Evolutionary conservation across 2,888 invertebrate genomes (phyloP).

Genomic region (Hirtodrosophila histrioides): DNA sequence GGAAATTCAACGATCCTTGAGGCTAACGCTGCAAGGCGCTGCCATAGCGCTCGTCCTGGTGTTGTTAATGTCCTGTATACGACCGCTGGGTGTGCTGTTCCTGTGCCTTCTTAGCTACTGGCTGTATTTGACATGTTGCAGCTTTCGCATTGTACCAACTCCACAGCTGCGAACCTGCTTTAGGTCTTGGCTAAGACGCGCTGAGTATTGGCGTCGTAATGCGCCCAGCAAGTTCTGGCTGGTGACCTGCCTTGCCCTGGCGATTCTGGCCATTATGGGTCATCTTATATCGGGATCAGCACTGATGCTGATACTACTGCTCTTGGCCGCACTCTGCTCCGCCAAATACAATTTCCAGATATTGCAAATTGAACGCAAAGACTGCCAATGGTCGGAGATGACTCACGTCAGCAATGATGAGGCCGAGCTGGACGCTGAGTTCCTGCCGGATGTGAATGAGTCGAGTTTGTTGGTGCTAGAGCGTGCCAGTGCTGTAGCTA

Average conservation of each 20-base stretch:
- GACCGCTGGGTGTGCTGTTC: slow-evolving; percentile 81
- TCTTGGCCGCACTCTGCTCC: slow-evolving; percentile 77
- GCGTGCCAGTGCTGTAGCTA: slow-evolving; percentile 82
- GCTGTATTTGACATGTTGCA: slow-evolving; percentile 79
- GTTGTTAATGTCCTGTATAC: slow-evolving; percentile 77
- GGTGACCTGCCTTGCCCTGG: slow-evolving; percentile 66
- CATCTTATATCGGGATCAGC: slow-evolving; percentile 81
- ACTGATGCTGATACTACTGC: slow-evolving; percentile 75
- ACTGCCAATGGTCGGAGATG: slow-evolving; percentile 73
- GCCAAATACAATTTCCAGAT: slow-evolving; percentile 82
- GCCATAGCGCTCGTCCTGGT: slow-evolving; percentile 55
- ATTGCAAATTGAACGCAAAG: slow-evolving; percentile 77
- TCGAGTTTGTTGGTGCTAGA: slow-evolving; percentile 81
- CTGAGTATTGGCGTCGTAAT: slow-evolving; percentile 67
- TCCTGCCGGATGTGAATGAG: slow-evolving; percentile 83
- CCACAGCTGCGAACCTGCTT: slow-evolving; percentile 72
- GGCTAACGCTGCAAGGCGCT: slow-evolving; percentile 60
- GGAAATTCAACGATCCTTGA: slow-evolving; percentile 61
- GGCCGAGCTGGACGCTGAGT: slow-evolving; percentile 74
- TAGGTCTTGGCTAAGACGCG: slow-evolving; percentile 52
- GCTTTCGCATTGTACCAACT: slow-evolving; percentile 77
- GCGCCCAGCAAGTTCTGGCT: slow-evolving; percentile 80
- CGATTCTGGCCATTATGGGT: slow-evolving; percentile 78
- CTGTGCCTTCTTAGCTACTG: slow-evolving; percentile 77
- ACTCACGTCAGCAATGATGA: slow-evolving; percentile 73